Evolutionary conservation across 2,797 vertebrate species (phyloP).

Genomic region (Phalanger gymnotis): DNA sequence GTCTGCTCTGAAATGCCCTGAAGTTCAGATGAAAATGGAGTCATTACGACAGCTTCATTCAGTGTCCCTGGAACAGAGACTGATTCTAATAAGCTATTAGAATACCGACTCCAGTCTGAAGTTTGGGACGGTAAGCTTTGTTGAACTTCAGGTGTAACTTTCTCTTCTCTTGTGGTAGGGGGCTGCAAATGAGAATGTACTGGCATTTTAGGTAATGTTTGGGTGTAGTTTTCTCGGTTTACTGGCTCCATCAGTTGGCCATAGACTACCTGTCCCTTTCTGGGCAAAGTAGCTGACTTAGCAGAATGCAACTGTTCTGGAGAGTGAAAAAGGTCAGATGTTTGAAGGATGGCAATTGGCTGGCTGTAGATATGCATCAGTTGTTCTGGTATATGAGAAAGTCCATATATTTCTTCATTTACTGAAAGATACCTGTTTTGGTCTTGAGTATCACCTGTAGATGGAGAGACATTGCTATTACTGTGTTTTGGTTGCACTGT

Average conservation of each 20-base stretch:
- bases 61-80: constrained; percentile 92
- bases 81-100: constrained; percentile 91
- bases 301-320: constrained; percentile 86
- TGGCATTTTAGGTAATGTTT: constrained; percentile 91
- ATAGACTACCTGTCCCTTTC: constrained; percentile 89
- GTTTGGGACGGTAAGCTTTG: constrained; percentile 87
- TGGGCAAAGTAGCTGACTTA: constrained; percentile 91
- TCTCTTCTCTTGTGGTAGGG: constrained; percentile 87
- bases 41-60: constrained; percentile 87
- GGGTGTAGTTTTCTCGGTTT: constrained; percentile 89
- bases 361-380: constrained; percentile 92
- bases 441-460: constrained; percentile 84
- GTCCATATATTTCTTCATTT: constrained; percentile 85
- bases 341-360: constrained; percentile 90
- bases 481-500: constrained; percentile 81
- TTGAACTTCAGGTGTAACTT: constrained; percentile 85
- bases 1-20: constrained; percentile 97
- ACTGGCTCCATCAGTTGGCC: constrained; percentile 85
- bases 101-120: constrained; percentile 87
- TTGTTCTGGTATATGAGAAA: constrained; percentile 89
- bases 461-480: constrained; percentile 84
- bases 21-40: constrained; percentile 91
- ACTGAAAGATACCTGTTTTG: constrained; percentile 83
- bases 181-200: constrained; percentile 80
- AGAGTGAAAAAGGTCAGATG: constrained; percentile 87